These are phyloP conservation scores for Telenomus remus DNA, from an alignment of 1,140 invertebrate genomes.

Conservation along the genomic window DNA sequence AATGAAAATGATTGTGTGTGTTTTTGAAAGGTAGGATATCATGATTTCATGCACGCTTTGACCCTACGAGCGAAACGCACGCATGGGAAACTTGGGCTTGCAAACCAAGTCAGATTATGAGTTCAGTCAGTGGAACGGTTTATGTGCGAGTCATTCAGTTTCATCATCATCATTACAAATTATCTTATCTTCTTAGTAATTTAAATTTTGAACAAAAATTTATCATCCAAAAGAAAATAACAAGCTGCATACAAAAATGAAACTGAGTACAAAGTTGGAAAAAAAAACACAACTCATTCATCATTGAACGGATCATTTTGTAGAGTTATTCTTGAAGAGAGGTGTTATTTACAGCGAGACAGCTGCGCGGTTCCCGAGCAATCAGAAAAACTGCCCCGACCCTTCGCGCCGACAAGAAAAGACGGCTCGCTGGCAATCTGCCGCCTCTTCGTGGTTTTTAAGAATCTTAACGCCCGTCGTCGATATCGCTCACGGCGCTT, in stretches of 20 bases:
- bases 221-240: no score
- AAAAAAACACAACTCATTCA: constrained; percentile 45
- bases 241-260: constrained; percentile 20
- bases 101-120: constrained; percentile 73
- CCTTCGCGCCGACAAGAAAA: constrained; percentile 28
- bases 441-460: constrained; percentile 72
- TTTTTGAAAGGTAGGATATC: no score
- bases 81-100: constrained; percentile 73
- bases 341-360: constrained; percentile 54
- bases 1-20: no score
- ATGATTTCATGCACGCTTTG: constrained; percentile 66
- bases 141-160: constrained; percentile 59
- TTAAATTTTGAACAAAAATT: no score
- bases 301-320: constrained; percentile 49
- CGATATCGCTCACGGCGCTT: constrained; percentile 62
- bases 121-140: constrained; percentile 70
- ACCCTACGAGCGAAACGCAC: constrained; percentile 57
- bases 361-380: constrained; percentile 60
- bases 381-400: constrained; percentile 60
- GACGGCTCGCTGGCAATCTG: constrained; percentile 59
- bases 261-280: constrained; percentile 22
- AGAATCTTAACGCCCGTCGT: constrained; percentile 70
- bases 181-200: no score
- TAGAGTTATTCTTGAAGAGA: constrained; percentile 38
- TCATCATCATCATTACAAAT: constrained; percentile 66